phyloP scores from a whole-genome alignment of 1,140 invertebrate species.

The Lordiphosa collinella region DNA sequence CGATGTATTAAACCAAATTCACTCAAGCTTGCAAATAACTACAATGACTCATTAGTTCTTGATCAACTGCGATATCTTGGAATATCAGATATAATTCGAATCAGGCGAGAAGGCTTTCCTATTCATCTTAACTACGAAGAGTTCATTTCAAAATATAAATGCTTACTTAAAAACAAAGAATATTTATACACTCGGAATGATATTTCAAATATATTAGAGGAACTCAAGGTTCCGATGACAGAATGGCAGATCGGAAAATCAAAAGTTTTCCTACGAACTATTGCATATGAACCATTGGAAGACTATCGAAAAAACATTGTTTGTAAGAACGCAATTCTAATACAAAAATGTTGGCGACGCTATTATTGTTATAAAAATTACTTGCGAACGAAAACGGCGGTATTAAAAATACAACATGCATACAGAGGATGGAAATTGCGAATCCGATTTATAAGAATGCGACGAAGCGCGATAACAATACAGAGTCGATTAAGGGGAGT shows the following conservation, averaged over 20 bases:
- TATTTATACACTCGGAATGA: slow-evolving; percentile 24
- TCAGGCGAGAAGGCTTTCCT: slow-evolving; percentile 95
- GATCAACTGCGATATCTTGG: slow-evolving; percentile 96
- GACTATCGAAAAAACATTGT: slow-evolving; percentile 87
- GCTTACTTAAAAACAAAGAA: slow-evolving; percentile 54
- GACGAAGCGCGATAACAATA: slow-evolving; percentile 92
- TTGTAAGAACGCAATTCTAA: slow-evolving; percentile 85
- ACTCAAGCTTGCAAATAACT: slow-evolving; percentile 91
- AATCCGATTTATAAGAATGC: slow-evolving; percentile 89
- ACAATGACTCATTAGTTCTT: slow-evolving; percentile 90
- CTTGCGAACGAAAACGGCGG: slow-evolving; percentile 80
- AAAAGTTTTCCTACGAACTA: slow-evolving; percentile 92
- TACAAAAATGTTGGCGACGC: slow-evolving; percentile 89
- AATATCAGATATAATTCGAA: slow-evolving; percentile 97
- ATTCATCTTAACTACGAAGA: slow-evolving; percentile 90
- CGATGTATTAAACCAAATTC: slow-evolving; percentile 97
- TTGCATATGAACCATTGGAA: slow-evolving; percentile 93
- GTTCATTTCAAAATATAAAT: slow-evolving; percentile 85
- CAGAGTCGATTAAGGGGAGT: slow-evolving; percentile 94
- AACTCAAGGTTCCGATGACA: slow-evolving; percentile 83
- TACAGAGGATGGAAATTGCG: slow-evolving; percentile 92
- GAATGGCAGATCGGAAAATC: slow-evolving; percentile 96
- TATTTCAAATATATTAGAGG: slow-evolving; percentile 81
- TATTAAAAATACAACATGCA: slow-evolving; percentile 90
- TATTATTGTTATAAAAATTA: slow-evolving; percentile 83